Conservation (phyloP, 2,113 vertebrate genomes). For the Acanthochromis polyacanthus region DNA sequence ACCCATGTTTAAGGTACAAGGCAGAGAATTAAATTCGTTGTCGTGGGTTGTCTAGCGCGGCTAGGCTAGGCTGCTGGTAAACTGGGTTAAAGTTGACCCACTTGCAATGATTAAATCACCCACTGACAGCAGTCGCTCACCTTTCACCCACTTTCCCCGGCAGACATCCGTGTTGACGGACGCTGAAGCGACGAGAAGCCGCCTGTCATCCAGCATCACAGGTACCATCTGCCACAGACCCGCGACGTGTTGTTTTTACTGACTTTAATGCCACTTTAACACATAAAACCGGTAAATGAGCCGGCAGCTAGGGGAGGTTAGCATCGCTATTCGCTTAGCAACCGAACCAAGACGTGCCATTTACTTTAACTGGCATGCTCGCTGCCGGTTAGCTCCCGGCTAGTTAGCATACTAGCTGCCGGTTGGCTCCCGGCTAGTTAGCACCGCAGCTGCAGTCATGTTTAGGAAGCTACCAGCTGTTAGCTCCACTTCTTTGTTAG, state of each 20-base stretch:
- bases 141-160: slow-evolving; percentile 69
- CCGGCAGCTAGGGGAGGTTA: neutral
- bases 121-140: slow-evolving; percentile 11
- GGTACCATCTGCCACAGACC: slow-evolving; percentile 25
- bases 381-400: neutral
- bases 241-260: neutral
- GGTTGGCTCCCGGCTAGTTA: too few species aligned
- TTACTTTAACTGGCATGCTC: slow-evolving; percentile 22
- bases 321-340: neutral
- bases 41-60: too few species aligned
- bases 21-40: too few species aligned
- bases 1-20: too few species aligned
- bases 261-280: neutral
- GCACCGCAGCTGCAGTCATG: too few species aligned
- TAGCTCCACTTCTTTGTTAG: too few species aligned
- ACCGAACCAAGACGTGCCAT: neutral
- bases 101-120: slow-evolving; percentile 30
- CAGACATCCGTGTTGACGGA: slow-evolving; percentile 24
- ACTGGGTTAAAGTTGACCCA: slow-evolving; percentile 21
- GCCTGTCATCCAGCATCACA: neutral
- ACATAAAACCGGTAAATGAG: too few species aligned
- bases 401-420: neutral
- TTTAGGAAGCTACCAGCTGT: too few species aligned
- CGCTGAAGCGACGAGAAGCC: neutral
- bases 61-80: neutral